Conservation (phyloP, 2,888 invertebrate species). For the Orchesella flavescens region DNA sequence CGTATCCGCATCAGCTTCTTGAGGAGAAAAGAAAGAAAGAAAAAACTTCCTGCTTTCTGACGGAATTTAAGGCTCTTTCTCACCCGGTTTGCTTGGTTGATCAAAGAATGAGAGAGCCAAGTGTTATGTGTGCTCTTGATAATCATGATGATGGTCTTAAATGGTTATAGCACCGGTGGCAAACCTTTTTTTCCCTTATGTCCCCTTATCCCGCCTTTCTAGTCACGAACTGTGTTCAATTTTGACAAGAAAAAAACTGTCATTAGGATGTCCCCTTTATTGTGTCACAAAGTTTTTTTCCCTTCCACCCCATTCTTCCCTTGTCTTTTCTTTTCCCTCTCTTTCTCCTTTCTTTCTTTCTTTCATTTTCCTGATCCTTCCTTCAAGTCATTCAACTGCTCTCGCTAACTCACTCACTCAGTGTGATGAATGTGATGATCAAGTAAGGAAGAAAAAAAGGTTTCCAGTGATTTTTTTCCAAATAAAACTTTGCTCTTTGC, state of each 20-base stretch:
- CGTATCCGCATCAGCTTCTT: neutral
- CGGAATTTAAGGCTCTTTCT: slow-evolving; percentile 29
- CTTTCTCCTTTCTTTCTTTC: neutral
- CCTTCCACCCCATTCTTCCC: neutral
- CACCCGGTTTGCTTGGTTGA: slow-evolving; percentile 43
- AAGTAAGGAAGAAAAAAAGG: slow-evolving; percentile 23
- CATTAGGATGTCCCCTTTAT: slow-evolving; percentile 50
- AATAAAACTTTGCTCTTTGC: slow-evolving; percentile 19
- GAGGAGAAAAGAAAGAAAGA: neutral
- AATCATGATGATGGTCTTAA: slow-evolving; percentile 46
- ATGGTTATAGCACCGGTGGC: slow-evolving; percentile 51
- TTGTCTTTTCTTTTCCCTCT: slow-evolving; percentile 13
- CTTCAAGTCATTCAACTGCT: slow-evolving; percentile 40
- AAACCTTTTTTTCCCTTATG: slow-evolving; percentile 24
- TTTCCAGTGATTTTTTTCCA: slow-evolving; percentile 27
- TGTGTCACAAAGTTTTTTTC: slow-evolving; percentile 30
- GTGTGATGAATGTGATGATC: slow-evolving; percentile 1
- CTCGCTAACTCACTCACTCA: slow-evolving; percentile 6
- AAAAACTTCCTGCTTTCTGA: slow-evolving; percentile 7
- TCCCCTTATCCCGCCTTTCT: slow-evolving; percentile 30
- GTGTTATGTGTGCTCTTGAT: slow-evolving; percentile 41
- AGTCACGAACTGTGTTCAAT: slow-evolving; percentile 49
- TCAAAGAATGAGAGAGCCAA: slow-evolving; percentile 40
- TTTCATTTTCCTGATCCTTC: slow-evolving; percentile 3
- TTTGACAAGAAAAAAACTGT: slow-evolving; percentile 47